These are phyloP conservation scores for Dryoscopus gambensis DNA, from an alignment of 2,113 vertebrate species.

Conservation along the genomic window DNA sequence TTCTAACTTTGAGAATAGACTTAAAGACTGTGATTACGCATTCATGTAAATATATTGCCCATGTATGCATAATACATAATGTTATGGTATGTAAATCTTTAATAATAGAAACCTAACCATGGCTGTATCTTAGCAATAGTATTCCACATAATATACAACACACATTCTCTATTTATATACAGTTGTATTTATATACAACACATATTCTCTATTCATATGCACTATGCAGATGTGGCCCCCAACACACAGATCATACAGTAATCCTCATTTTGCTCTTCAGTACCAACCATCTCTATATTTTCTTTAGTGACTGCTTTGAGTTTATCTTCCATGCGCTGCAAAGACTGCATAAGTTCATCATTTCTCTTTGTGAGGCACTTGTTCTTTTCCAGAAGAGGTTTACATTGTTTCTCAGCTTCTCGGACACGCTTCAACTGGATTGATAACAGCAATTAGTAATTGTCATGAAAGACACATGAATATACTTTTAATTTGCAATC, in stretches of 20 bases:
- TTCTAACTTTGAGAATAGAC: not conserved
- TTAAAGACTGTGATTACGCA: not conserved
- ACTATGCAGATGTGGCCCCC: not conserved
- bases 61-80: not conserved
- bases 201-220: not conserved
- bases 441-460: not conserved
- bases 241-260: not conserved
- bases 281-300: constrained; percentile 92
- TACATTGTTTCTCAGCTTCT: constrained; percentile 95
- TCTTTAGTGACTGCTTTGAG: constrained; percentile 88
- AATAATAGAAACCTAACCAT: not conserved
- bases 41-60: not conserved
- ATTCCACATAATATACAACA: not conserved
- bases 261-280: not conserved
- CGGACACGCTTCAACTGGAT: constrained; percentile 90
- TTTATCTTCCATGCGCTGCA: constrained; percentile 95
- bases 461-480: not conserved
- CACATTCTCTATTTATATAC: not conserved
- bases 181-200: not conserved
- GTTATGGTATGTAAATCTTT: not conserved
- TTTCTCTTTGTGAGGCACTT: constrained; percentile 95
- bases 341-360: constrained; percentile 88
- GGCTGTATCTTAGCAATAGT: not conserved
- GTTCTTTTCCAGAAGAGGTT: constrained; percentile 96
- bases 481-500: not conserved